Conservation (phyloP, 2,113 vertebrate species). For the Isurus oxyrinchus region DNA sequence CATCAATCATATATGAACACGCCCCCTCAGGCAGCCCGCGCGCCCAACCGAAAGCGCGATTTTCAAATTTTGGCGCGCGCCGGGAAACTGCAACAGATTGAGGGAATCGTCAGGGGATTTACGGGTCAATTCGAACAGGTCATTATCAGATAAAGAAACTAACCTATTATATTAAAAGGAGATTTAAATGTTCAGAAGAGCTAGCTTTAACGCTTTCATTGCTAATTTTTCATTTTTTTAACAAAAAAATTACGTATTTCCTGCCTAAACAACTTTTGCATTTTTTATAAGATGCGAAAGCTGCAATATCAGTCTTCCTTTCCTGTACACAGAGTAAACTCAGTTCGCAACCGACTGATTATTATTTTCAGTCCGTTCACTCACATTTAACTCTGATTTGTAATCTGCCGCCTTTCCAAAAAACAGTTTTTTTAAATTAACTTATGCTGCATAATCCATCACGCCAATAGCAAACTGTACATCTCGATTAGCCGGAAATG, state of each 20-base stretch:
- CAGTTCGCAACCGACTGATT: not conserved
- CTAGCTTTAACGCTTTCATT: not conserved
- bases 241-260: not conserved
- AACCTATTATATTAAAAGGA: not conserved
- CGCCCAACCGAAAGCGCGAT: not conserved
- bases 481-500: too few relatives aligned
- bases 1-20: not conserved
- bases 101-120: not conserved
- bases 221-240: not conserved
- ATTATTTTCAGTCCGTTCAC: not conserved
- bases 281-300: not conserved
- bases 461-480: not conserved
- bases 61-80: conserved; percentile 23
- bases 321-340: not conserved
- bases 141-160: not conserved
- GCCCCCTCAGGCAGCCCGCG: not conserved
- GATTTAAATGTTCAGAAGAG: not conserved
- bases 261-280: not conserved
- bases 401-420: not conserved
- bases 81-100: not conserved
- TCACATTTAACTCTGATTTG: not conserved
- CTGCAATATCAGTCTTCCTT: not conserved
- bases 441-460: not conserved
- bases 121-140: not conserved
- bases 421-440: too few relatives aligned